These are phyloP conservation scores for Hetaerina titia DNA, from an alignment of 2,888 invertebrate species.

Conservation along the genomic window DNA sequence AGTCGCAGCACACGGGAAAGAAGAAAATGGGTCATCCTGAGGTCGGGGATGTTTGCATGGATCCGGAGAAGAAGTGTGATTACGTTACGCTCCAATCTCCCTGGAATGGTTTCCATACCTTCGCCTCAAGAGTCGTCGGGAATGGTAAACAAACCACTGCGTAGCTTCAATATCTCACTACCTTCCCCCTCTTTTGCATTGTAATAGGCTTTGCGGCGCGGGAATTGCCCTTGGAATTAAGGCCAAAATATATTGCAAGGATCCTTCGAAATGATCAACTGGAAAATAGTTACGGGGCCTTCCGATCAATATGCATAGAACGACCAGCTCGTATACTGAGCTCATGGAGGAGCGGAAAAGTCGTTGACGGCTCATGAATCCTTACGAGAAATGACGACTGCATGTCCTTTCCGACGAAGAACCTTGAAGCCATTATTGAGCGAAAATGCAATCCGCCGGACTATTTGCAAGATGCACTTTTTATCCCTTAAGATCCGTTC, in stretches of 20 bases:
- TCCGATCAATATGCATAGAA: background rate
- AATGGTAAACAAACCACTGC: constrained; percentile 40
- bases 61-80: background rate
- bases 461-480: background rate
- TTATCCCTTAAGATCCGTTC: too few relatives aligned
- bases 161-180: background rate
- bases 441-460: background rate
- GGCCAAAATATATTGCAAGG: background rate
- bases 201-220: background rate
- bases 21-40: constrained; percentile 33
- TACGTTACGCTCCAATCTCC: constrained; percentile 42
- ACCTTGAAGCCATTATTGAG: background rate
- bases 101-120: background rate
- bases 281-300: background rate
- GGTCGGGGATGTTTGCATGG: background rate
- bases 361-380: background rate
- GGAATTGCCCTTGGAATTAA: background rate
- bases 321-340: background rate
- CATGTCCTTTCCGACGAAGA: background rate
- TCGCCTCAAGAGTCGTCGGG: background rate
- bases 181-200: background rate
- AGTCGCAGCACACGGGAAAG: background rate
- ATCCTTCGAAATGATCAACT: background rate
- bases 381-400: background rate
- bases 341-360: background rate